A percentile compares a stretch with the other conserved stretches of the same genome.
phyloP scores from a whole-genome alignment of 2,113 vertebrate species.

The Anguilla rostrata region DNA sequence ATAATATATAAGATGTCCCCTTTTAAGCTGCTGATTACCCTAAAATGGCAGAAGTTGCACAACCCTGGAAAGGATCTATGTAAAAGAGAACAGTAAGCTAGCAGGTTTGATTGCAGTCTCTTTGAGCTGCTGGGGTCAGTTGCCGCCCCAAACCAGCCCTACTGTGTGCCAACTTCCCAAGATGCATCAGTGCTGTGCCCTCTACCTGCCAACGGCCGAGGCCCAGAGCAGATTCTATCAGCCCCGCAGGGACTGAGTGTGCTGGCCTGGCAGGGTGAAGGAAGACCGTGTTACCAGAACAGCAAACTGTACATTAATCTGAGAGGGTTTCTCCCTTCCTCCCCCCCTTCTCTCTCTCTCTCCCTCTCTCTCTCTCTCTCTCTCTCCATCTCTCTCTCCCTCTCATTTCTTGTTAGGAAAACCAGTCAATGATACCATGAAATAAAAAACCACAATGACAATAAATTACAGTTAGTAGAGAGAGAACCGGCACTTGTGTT shows the following conservation, averaged over 20 bases:
- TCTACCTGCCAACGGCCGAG: neutral
- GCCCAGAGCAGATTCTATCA: slow-evolving; percentile 1
- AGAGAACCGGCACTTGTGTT: too few species aligned
- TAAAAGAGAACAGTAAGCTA: neutral
- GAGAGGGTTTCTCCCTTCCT: neutral
- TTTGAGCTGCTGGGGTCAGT: neutral
- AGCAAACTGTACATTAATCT: neutral
- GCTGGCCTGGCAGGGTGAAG: neutral
- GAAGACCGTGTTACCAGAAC: neutral
- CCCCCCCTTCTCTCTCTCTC: neutral
- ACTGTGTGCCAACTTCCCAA: neutral
- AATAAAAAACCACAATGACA: too few species aligned
- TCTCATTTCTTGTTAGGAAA: too few species aligned
- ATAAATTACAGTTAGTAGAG: too few species aligned
- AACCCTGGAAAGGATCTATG: neutral
- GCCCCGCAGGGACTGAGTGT: neutral
- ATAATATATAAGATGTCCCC: too few species aligned
- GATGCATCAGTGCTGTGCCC: neutral
- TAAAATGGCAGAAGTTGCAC: neutral
- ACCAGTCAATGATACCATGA: too few species aligned
- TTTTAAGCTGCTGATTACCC: neutral
- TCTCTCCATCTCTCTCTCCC: too few species aligned
- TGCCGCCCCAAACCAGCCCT: neutral
- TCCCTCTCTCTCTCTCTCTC: neutral
- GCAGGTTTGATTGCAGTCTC: neutral